Evolutionary conservation across 2,113 vertebrate species (phyloP).

Genomic region (Nerophis ophidion): DNA sequence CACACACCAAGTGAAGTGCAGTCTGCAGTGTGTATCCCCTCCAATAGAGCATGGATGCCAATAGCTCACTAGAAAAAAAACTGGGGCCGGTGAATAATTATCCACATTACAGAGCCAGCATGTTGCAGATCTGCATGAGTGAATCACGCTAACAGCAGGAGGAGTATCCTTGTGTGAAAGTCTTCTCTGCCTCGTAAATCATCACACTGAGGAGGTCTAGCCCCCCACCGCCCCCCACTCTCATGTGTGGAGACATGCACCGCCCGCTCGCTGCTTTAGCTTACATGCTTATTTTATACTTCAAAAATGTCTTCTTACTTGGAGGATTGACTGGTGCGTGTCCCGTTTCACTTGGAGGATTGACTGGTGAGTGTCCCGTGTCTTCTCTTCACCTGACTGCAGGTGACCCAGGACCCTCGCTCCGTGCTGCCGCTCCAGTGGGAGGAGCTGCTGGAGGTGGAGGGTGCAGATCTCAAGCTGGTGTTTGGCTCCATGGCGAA

Average conservation of each 20-base stretch:
- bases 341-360: slow-evolving; percentile 24
- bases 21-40: slow-evolving; percentile 3
- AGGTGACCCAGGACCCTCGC: slow-evolving; percentile 81
- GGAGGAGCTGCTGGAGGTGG: slow-evolving; percentile 69
- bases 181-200: slow-evolving; percentile 47
- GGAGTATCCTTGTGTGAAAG: slow-evolving; percentile 33
- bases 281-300: slow-evolving; percentile 13
- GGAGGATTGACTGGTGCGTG: slow-evolving; percentile 15
- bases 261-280: slow-evolving; percentile 31
- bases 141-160: slow-evolving; percentile 45
- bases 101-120: slow-evolving; percentile 49
- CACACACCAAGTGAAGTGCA: no score
- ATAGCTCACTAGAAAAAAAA: slow-evolving; percentile 15
- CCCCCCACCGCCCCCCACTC: neutral
- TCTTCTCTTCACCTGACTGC: slow-evolving; percentile 32
- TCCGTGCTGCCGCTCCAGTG: slow-evolving; percentile 74
- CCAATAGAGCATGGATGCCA: slow-evolving; percentile 35
- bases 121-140: slow-evolving; percentile 42
- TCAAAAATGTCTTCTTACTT: slow-evolving; percentile 9
- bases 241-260: slow-evolving; percentile 30
- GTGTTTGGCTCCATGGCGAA: slow-evolving; percentile 70
- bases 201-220: slow-evolving; percentile 42
- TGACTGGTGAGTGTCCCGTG: slow-evolving; percentile 17
- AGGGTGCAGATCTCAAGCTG: slow-evolving; percentile 61
- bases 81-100: slow-evolving; percentile 45